Evolutionary conservation across 1,140 invertebrate genomes (phyloP), one percentile per base, ranked within the genome.

Genomic region (Antheraea mylitta): DNA sequence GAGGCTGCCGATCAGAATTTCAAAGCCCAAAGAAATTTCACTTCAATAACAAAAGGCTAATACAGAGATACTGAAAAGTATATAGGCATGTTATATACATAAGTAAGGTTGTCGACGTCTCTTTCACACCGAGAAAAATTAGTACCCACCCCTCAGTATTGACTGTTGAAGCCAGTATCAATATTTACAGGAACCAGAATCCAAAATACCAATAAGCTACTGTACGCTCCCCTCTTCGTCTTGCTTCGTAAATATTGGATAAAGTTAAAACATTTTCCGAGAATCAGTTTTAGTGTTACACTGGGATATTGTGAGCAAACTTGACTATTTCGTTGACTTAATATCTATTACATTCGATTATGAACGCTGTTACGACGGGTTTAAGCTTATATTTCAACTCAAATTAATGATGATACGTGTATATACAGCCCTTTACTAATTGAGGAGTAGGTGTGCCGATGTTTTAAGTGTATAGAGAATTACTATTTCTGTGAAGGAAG

Each of bases 181-280:
- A 89, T 85, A 90, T 90, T 87, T 69, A 83, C 78, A 69, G 70
- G 77, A 78, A 74, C 74, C 76, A 38, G 81, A 82, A 88, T 87
- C 81, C 83, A 84, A 86, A 88, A 85, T 87, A 86, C 75, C 84
- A 91, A 91, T 91, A 89, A 77, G 86, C 89, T 91, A 91, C 89
- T 83, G 87, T 89, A 79, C 81, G 78, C 45, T 16, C 45, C 16
- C 45, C 13, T 13, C 73, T 78, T 75, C 79, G 75, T 76, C 72
- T 75, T 78, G 64, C 78, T 85, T 75, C 53, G 87, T 88, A 75
- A 88, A 87, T 86, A 89, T 86, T 87, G 74, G 72, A 79, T 75
- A 79, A 80, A 77, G 79, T 89, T 86, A 86, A 87, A 82, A 82
- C 80, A 73, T 73, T 74, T 90, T 89, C 89, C 79, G 66, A 78